Base-by-base conservation (phyloP, 2,888 invertebrate genomes). In the Stenolophus ochropezus region DNA sequence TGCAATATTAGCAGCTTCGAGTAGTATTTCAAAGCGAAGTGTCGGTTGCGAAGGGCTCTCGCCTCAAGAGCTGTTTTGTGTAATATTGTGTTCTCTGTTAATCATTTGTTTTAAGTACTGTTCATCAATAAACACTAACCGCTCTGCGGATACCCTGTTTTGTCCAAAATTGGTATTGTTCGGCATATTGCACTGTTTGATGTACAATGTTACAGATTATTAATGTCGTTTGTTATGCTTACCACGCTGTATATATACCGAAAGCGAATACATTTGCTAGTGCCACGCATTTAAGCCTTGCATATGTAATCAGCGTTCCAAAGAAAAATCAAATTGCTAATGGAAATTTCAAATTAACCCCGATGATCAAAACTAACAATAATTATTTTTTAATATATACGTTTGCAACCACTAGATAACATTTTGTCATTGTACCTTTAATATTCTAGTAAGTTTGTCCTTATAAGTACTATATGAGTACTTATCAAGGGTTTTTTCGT, bases 31-130 rank as follows among this genome's bases (percentile, higher is more conserved):
- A 73, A 49, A 49, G 49, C 21, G n/a, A 73, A 73, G 73, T 73
- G 47, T 73, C 20, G 73, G 73, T 69, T 69, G 20, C 69, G 33
- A 20, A 69, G 69, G n/a, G 69, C 69, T 11, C 69, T 69, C 42
- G 16, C 8, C 42, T 69, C 69, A 69, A 69, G 69, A 33, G 42
- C 20, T 42, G 20, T 69, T 69, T 47, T 69, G 47, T 69, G 69
- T 69, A 20, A 69, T 47, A 69, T 18, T 20, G 69, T 2, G 61
- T 61, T 25, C n/a, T n/a, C 23, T 23, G 6, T 8, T 61, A 25
- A 25, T 25, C 23, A 61, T 61, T 61, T 61, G 25, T 61, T 61
- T 61, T 61, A 61, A 27, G 61, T 61, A 61, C 25, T 61, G 23
- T 21, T 14, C 21, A 25, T 25, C 61, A 61, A n/a, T 61, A 25